These are phyloP conservation scores for Gymnorhina tibicen DNA, from an alignment of 2,113 vertebrate genomes.

Conservation along the genomic window DNA sequence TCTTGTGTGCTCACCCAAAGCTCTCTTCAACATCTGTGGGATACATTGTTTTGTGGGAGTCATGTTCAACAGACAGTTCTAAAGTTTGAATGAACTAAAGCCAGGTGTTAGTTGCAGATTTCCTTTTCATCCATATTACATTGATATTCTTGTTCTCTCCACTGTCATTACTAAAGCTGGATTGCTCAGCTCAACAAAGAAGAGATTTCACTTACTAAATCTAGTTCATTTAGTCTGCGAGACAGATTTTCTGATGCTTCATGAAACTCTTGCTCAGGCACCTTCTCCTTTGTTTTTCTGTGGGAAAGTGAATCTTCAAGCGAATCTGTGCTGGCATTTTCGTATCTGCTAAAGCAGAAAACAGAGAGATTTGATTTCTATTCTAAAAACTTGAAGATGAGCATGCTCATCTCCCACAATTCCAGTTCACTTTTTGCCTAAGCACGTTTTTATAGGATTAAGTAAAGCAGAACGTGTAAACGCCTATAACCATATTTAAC, in stretches of 20 bases:
- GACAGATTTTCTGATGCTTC: conserved; percentile 84
- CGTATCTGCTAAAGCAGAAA: background rate
- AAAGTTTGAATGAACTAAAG: background rate
- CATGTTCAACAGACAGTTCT: background rate
- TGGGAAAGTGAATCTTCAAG: conserved; percentile 51
- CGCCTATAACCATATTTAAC: background rate
- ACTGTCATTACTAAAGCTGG: background rate
- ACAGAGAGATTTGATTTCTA: background rate
- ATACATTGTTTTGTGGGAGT: background rate
- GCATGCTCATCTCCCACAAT: background rate
- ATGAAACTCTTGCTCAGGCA: conserved; percentile 79
- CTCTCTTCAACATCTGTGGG: conserved; percentile 86
- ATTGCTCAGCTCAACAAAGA: background rate
- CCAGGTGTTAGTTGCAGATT: background rate
- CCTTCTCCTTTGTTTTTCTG: conserved; percentile 67
- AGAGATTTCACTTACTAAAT: conserved; percentile 73
- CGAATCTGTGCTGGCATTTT: background rate
- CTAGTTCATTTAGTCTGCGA: conserved; percentile 81
- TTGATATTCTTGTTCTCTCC: background rate
- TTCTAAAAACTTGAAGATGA: background rate
- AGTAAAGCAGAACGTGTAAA: background rate
- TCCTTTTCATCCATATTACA: background rate
- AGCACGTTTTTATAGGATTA: background rate
- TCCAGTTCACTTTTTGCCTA: background rate
- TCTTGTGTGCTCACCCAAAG: conserved; percentile 67